Conservation (phyloP, 1,140 invertebrate genomes). For the Hyles vespertilio region DNA sequence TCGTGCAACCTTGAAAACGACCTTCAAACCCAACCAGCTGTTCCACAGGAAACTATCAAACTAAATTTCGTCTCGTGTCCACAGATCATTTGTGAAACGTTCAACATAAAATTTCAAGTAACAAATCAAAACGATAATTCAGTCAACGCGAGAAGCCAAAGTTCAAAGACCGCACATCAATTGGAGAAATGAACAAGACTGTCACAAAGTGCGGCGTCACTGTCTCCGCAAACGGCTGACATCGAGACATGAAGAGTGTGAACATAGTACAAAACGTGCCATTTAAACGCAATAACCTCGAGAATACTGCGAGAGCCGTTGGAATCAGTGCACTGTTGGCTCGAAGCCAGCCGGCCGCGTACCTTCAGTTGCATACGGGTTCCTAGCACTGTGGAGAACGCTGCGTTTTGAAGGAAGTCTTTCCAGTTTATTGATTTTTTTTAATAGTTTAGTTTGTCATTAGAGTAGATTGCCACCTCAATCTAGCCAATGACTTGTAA, state of each 20-base stretch:
- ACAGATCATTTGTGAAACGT: no score
- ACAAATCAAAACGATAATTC: no score
- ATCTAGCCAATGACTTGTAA: no score
- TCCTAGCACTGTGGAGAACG: slow-evolving; percentile 5
- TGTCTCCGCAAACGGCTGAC: slow-evolving; percentile 7
- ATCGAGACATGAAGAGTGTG: slow-evolving; percentile 9
- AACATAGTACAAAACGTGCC: slow-evolving; percentile 25
- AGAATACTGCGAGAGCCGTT: slow-evolving; percentile 23
- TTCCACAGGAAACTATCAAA: no score
- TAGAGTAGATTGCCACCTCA: no score
- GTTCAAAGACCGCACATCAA: not conserved
- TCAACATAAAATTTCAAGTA: no score
- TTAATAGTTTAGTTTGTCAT: no score
- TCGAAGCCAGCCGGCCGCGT: slow-evolving; percentile 25
- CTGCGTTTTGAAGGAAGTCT: not conserved
- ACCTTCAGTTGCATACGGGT: slow-evolving; percentile 27
- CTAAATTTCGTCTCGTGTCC: no score
- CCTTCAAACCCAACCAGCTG: no score
- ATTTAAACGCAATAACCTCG: slow-evolving; percentile 42
- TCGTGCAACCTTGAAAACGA: no score
- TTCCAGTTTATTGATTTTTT: no score
- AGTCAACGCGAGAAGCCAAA: not conserved
- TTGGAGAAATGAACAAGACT: not conserved
- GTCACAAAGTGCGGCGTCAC: not conserved
- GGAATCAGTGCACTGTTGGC: slow-evolving; percentile 38